Evolutionary conservation across 1,140 invertebrate genomes (phyloP), one percentile per base, ranked within the genome.

Genomic region (Drosophila burlai): DNA sequence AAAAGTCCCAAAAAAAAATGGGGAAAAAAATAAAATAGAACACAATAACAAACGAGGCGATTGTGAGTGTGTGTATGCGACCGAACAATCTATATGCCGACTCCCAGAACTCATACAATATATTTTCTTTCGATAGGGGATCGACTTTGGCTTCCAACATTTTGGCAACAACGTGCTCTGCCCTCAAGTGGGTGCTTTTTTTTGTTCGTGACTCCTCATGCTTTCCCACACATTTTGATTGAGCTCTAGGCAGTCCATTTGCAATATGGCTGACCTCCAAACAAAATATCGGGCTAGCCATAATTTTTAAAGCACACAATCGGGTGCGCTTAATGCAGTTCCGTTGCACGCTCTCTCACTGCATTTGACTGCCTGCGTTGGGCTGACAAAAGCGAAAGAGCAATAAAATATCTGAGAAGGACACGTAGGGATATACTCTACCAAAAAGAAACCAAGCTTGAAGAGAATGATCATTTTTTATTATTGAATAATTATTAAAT

Each of bases 181-280:
- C 4, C 38, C 24, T 42, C 15, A 24, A 52, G 45, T 59, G 26
- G 52, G n/a, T 73, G 36, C 6, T 15, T 59, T 16, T 16, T 36
- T 26, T 31, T 42, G 9, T 3, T 54, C 31, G 18, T 29, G 34
- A 31, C 52, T 31, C 8, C 9, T 38, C 36, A 11, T 54, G 31
- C 43, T 42, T 34, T 26, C 47, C 58, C 59, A 61, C 55, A 61
- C 54, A 76, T 60, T 68, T 77, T 77, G 75, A 77, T 77, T 77
- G 74, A 76, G 74, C 52, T 67, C 55, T 47, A 76, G 74, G 62
- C 74, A 76, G 63, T 77, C 75, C 57, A 68, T 77, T 68, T 77
- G 45, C 72, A 46, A 21, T 42, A 59, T 34, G 61, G 34, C 55
- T 60, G 75, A 77, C 75, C 75, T 77, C 75, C 45, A 77, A 77